Evolutionary conservation across 2,797 vertebrate genomes (phyloP).

Genomic region (Saxicola maurus): DNA sequence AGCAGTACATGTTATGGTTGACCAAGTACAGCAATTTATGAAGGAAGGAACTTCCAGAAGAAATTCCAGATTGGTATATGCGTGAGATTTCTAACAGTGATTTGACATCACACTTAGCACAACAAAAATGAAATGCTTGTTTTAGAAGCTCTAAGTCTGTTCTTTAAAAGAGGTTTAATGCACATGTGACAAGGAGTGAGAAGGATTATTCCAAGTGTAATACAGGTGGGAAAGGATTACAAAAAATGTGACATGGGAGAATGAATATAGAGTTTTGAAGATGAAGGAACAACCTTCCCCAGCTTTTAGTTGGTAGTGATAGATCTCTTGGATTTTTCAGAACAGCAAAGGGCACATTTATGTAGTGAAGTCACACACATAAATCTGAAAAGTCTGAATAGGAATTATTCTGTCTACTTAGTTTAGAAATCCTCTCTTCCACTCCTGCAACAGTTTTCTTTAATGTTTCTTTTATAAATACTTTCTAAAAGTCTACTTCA

Average conservation of each 20-base stretch:
- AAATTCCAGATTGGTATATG: conserved; percentile 47
- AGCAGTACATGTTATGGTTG: conserved; percentile 23
- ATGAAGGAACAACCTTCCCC: neutral
- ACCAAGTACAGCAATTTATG: conserved; percentile 20
- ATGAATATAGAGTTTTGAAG: neutral
- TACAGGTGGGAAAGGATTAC: conserved; percentile 53
- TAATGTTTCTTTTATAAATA: neutral
- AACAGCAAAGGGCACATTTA: neutral
- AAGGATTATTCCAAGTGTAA: conserved; percentile 34
- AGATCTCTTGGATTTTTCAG: neutral
- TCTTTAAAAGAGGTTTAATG: conserved; percentile 50
- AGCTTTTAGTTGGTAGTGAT: neutral
- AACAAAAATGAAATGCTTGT: conserved; percentile 44
- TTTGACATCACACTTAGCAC: neutral
- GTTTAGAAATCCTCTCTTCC: neutral
- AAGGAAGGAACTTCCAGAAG: conserved; percentile 28
- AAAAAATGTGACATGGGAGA: conserved; percentile 11
- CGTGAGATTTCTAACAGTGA: conserved; percentile 28
- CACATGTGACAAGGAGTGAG: conserved; percentile 50
- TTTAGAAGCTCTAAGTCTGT: conserved; percentile 50
- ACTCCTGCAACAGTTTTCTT: neutral
- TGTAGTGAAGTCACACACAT: neutral
- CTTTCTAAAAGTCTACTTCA: neutral
- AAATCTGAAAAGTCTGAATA: neutral
- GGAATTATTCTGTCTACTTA: neutral